Base-by-base conservation (phyloP, 2,888 invertebrate species). In the Epinotia ramella region DNA sequence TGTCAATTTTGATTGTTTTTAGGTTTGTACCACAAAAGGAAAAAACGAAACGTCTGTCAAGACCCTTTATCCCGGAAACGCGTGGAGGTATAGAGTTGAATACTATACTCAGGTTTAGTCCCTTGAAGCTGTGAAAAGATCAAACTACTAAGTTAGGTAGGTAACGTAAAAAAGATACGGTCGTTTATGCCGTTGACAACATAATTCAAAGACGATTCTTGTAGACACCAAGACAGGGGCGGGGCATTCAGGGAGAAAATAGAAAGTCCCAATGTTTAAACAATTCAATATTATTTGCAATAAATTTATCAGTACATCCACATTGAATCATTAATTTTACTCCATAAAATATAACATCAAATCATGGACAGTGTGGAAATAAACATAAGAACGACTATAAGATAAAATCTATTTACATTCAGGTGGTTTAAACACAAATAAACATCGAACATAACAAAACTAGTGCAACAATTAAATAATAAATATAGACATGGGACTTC, bases 211-310 rank as follows among this genome's bases (percentile, higher is more conserved):
- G 40, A 60, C 33, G 16, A 24, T 60, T 28, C 13, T 13, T 28
- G 59, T 13, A n/a, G 11, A 33, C 7, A 62, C 7, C n/a, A 20
- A 13, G 44, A n/a, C 3, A 6, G 28, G 53, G 63, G 46, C 9
- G 28, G 53, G 63, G 46, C 9, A 16, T 65, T 18, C 59, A 0
- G 57, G 46, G 11, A 57, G 46, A 40, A 70, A 76, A 84, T 83
- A 84, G 79, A 86, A 89, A 88, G 87, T 82, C 80, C 78, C 83
- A 80, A 77, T 82, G 78, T 91, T 91, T 94, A 94, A 94, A 94
- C 94, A 94, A 93, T 93, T 94, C 94, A 93, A 94, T 94, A 94
- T 94, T 94, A 94, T 94, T 94, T 93, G 89, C 92, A 93, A 92
- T 94, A 92, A 93, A 92, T 90, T 92, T 93, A 92, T 94, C 93